phyloP scores from a whole-genome alignment of 2,113 vertebrate species.

The Cyprinodon tularosa region DNA sequence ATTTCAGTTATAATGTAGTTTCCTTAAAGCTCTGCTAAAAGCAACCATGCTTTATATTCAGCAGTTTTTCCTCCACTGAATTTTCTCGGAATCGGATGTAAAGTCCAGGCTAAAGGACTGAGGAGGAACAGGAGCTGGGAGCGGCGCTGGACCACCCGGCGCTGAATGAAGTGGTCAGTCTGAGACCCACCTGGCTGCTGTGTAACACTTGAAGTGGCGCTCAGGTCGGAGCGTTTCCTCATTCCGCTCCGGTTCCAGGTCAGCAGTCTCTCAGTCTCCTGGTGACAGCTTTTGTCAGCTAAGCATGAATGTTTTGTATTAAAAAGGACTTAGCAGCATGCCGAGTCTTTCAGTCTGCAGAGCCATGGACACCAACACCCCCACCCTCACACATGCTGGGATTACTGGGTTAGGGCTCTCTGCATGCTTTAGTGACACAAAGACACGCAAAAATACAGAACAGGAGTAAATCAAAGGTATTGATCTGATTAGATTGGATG shows the following conservation, averaged over 20 bases:
- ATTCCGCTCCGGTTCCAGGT: not conserved
- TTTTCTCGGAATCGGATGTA: too few species aligned
- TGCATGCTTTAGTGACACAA: not conserved
- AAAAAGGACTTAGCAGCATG: constrained; percentile 62
- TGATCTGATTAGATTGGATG: not conserved
- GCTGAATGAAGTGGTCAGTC: not conserved
- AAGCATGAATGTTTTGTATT: constrained; percentile 34
- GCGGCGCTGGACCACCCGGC: not conserved
- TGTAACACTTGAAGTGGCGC: not conserved
- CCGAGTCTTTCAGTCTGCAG: constrained; percentile 24
- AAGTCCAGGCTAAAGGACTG: too few species aligned
- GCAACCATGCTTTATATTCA: too few species aligned
- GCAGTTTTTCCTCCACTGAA: too few species aligned
- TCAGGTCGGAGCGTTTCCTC: not conserved
- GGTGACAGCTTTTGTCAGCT: constrained; percentile 18
- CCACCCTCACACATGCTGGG: not conserved
- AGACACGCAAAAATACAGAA: too few species aligned
- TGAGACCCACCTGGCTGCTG: not conserved
- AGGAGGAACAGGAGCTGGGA: too few species aligned
- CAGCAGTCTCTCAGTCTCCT: not conserved
- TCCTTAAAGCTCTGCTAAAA: too few species aligned
- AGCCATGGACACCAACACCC: constrained; percentile 37
- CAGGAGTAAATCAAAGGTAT: too few species aligned
- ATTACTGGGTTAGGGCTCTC: not conserved
- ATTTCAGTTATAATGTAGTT: too few species aligned